phyloP scores from a whole-genome alignment of 2,113 vertebrate species.

The Rhinoderma darwinii region DNA sequence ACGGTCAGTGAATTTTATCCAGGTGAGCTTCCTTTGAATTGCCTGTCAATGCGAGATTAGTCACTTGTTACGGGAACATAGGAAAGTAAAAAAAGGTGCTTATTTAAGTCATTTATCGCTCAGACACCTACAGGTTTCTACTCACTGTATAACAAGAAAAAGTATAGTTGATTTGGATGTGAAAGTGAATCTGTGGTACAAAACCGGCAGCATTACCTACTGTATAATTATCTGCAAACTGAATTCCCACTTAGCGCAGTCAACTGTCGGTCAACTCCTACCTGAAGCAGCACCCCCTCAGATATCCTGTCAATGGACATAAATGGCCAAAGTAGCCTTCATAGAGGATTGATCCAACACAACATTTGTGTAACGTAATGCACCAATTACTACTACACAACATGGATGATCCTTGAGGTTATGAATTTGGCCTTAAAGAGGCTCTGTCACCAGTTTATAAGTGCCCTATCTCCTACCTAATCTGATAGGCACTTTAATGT shows the following conservation, averaged over 20 bases:
- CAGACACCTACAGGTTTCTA: slow-evolving; percentile 44
- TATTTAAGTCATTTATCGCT: slow-evolving; percentile 18
- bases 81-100: background rate
- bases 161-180: slow-evolving; percentile 5
- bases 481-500: too few relatives aligned
- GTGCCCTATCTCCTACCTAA: too few relatives aligned
- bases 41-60: background rate
- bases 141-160: slow-evolving; percentile 33
- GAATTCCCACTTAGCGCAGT: slow-evolving; percentile 11
- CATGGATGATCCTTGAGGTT: background rate
- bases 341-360: background rate
- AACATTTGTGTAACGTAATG: background rate
- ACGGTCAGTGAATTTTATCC: background rate
- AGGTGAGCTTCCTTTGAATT: slow-evolving; percentile 1
- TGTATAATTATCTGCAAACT: slow-evolving; percentile 20
- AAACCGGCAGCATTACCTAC: background rate
- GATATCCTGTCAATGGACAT: background rate
- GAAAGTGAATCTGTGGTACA: slow-evolving; percentile 36
- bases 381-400: background rate
- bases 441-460: too few relatives aligned
- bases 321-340: background rate
- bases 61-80: slow-evolving; percentile 26
- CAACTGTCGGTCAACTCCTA: background rate
- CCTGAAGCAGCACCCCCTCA: background rate
- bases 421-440: background rate